phyloP scores from a whole-genome alignment of 2,888 invertebrate genomes.

The Scaptomyza cyrtandrae region DNA sequence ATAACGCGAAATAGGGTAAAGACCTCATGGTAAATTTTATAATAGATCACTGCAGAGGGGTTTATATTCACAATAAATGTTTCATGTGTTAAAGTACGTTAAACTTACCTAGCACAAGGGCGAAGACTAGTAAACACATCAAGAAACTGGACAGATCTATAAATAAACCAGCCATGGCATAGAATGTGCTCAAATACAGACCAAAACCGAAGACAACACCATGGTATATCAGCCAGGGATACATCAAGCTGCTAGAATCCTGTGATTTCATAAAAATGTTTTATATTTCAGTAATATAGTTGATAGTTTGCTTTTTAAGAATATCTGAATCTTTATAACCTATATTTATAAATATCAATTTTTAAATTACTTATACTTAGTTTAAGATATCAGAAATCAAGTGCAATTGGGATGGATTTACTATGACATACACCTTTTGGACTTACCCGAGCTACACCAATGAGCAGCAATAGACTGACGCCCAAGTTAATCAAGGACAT shows the following conservation, averaged over 20 bases:
- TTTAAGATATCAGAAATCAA: too few species aligned
- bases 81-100: rapidly evolving
- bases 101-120: constrained; percentile 60
- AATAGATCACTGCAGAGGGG: constrained; percentile 61
- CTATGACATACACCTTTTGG: neutral
- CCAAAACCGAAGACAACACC: constrained; percentile 68
- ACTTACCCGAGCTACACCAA: constrained; percentile 71
- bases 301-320: neutral
- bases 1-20: constrained; percentile 70
- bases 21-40: constrained; percentile 73
- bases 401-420: too few species aligned
- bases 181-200: constrained; percentile 67
- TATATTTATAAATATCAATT: too few species aligned
- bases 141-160: constrained; percentile 67
- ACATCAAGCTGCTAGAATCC: constrained; percentile 61
- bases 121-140: constrained; percentile 61
- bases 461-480: constrained; percentile 65
- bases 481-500: constrained; percentile 72
- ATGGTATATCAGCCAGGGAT: constrained; percentile 76
- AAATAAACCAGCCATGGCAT: constrained; percentile 66
- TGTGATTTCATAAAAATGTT: constrained; percentile 3
- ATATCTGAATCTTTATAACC: too few species aligned
- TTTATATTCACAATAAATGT: neutral
- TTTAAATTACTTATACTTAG: too few species aligned
- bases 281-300: neutral